A percentile compares a stretch with the other conserved stretches of the same genome.
Conservation (phyloP, 2,797 vertebrate species). For the Coendou prehensilis region DNA sequence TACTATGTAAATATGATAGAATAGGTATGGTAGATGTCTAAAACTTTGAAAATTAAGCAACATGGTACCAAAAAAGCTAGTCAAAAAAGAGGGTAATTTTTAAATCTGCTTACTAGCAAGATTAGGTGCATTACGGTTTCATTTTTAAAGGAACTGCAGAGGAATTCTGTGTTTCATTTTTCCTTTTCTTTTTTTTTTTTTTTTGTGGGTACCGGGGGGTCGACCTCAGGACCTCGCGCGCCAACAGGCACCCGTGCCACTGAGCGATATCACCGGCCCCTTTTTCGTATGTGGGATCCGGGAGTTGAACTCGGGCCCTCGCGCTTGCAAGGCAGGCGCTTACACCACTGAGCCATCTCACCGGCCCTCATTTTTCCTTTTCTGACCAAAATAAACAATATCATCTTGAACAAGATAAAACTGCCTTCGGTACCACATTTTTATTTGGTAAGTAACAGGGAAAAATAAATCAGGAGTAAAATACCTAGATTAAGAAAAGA, state of each 20-base stretch:
- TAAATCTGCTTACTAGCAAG: conserved; percentile 42
- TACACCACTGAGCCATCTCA: no score
- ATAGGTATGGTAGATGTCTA: background rate
- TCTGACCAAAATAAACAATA: background rate
- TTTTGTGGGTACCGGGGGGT: no score
- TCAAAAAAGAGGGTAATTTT: conserved; percentile 14
- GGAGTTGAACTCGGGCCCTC: no score
- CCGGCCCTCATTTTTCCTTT: conserved; percentile 23
- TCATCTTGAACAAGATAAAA: conserved; percentile 54
- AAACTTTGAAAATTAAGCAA: conserved; percentile 46
- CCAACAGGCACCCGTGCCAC: no score
- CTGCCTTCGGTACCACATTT: conserved; percentile 23
- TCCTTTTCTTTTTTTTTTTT: no score
- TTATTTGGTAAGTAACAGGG: conserved; percentile 38
- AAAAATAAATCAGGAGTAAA: conserved; percentile 55
- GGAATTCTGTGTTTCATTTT: background rate
- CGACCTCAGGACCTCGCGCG: no score
- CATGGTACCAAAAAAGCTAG: background rate
- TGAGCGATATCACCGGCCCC: no score
- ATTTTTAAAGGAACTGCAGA: background rate
- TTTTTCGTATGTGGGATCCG: no score
- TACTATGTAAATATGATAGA: background rate
- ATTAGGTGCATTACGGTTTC: background rate
- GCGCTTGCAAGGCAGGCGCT: no score
- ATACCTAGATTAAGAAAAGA: conserved; percentile 56